phyloP scores from a whole-genome alignment of 2,113 vertebrate species.

The Paradoxurus hermaphroditus region DNA sequence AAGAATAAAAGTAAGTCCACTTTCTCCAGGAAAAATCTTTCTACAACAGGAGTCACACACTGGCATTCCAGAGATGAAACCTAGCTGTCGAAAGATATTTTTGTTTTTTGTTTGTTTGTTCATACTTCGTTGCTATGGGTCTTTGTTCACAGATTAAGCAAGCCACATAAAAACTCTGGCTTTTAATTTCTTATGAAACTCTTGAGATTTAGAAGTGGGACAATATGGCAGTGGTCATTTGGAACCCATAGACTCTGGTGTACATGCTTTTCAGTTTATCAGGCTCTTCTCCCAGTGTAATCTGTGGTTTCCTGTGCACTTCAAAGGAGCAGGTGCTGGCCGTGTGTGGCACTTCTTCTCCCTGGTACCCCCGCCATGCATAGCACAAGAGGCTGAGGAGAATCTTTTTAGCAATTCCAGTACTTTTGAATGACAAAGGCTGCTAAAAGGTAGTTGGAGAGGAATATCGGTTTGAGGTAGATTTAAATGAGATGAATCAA shows the following conservation, averaged over 20 bases:
- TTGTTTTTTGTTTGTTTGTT: background rate
- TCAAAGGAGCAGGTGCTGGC: background rate
- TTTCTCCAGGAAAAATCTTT: background rate
- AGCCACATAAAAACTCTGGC: background rate
- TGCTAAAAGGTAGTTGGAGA: background rate
- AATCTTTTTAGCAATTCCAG: background rate
- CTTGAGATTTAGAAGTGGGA: background rate
- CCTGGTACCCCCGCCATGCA: background rate
- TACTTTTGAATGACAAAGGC: background rate
- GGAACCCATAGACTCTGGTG: background rate
- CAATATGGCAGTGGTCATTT: accelerated
- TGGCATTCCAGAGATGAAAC: background rate
- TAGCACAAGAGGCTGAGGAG: background rate
- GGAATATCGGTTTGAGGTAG: background rate
- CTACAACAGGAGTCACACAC: background rate
- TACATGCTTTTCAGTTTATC: background rate
- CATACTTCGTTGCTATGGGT: background rate
- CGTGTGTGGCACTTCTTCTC: background rate
- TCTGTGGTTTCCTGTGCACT: background rate
- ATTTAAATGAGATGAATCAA: background rate
- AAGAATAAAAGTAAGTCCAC: background rate
- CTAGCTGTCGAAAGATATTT: background rate
- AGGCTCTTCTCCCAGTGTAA: no score
- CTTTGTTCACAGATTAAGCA: background rate
- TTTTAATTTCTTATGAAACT: background rate